phyloP scores from a whole-genome alignment of 1,140 invertebrate species.

The Steinernema feltiae region DNA sequence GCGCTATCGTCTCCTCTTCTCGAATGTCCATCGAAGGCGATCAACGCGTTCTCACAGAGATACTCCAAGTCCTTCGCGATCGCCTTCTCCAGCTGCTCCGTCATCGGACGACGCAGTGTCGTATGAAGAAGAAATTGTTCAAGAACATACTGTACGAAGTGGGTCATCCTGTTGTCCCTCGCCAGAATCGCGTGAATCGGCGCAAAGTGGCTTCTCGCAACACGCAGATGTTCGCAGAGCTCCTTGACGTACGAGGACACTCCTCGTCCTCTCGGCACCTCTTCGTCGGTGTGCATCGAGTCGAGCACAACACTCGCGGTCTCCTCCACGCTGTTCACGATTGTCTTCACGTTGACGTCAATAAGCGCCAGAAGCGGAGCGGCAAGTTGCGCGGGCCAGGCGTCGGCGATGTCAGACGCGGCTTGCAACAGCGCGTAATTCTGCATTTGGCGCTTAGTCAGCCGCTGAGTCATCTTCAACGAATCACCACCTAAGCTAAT shows the following conservation, averaged over 20 bases:
- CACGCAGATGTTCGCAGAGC: conserved; percentile 46
- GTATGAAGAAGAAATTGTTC: conserved; percentile 50
- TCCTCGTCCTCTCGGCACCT: conserved; percentile 18
- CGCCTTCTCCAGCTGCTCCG: background rate
- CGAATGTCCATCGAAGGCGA: background rate
- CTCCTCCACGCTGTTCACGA: conserved; percentile 35
- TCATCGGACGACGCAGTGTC: conserved; percentile 41
- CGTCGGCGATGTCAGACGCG: conserved; percentile 39
- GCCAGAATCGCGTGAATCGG: conserved; percentile 43
- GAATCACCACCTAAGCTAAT: conserved; percentile 35
- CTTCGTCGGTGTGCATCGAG: conserved; percentile 30
- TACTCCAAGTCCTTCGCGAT: conserved; percentile 9
- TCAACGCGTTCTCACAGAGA: background rate
- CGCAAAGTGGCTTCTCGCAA: conserved; percentile 26
- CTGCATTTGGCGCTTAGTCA: conserved; percentile 34
- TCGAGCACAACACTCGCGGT: conserved; percentile 14
- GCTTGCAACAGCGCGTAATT: conserved; percentile 50
- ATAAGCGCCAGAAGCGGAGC: conserved; percentile 37
- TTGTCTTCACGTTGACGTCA: conserved; percentile 39
- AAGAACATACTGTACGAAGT: conserved; percentile 51
- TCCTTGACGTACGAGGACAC: conserved; percentile 45
- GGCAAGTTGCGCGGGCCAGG: conserved; percentile 41
- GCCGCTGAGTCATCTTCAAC: conserved; percentile 41
- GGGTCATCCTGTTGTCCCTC: conserved; percentile 41
- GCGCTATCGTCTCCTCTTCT: background rate